Base-by-base conservation (phyloP, 1,140 invertebrate species). In the Brachionus rotundiformis region DNA sequence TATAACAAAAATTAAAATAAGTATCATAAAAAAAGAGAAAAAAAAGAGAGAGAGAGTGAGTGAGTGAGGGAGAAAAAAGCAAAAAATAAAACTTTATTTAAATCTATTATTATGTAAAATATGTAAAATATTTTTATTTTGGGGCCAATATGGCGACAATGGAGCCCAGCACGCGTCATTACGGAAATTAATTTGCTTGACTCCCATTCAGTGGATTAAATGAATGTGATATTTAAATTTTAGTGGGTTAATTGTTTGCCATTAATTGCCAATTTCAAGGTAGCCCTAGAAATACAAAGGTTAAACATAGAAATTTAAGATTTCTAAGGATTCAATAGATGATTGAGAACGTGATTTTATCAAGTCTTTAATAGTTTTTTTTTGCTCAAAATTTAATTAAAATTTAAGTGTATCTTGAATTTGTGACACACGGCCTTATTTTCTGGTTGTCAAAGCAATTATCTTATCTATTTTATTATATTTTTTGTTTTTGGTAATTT, bases 221-320 rank as follows among this genome's bases (percentile, higher is more conserved):
- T 54, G n/a, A 54, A 54, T 54, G 47, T 54, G 47, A 54, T 8
- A 54, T 54, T 54, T 54, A 54, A 54, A 19, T 19, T 54, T 54
- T 54, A 54, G 16, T 54, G 47, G 47, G 47, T 54, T 54, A 54
- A 54, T 54, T 54, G 47, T 54, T 54, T 16, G 19, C 47, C 19
- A 25, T 19, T 54, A 54, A 54, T 54, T 16, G 47, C 5, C 47
- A 54, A 54, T 54, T 54, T 54, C 47, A 54, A 54, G 47, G 47
- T 19, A 54, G 47, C 47, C n/a, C 10, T 54, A 54, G 16, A 54
- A 54, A 54, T 19, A 39, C 13, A 54, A 54, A 54, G 47, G 47
- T 54, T 54, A 54, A 54, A 54, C 47, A 54, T 54, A 54, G 47
- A 54, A 54, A 54, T 54, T 54, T 54, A 54, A 54, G 47, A 54